Base-by-base conservation (phyloP, 2,113 vertebrate genomes). In the Oxyura jamaicensis region DNA sequence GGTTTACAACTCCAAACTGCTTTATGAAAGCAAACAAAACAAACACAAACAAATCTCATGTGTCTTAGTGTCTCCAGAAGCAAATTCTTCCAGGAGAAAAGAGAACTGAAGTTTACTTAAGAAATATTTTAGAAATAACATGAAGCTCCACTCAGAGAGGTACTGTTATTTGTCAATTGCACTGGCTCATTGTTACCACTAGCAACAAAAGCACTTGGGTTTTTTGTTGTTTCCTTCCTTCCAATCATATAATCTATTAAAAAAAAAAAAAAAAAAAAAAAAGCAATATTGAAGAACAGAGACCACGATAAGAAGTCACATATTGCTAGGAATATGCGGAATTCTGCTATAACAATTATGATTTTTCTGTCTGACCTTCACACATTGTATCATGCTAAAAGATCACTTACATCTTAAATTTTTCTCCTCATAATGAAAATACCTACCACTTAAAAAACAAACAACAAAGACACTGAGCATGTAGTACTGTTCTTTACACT, bases 11-110 rank as follows among this genome's bases (percentile, higher is more conserved):
- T 96, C 52, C 83, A 95, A 84, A 97, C 91, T 89, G 85, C 94
- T 97, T 74, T 94, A 79, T 35, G 36, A 86, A 94, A 97, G 86
- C 59, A 95, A 97, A 93, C 4, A 53, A 95, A 95, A 93, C 80
- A 97, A 96, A 96, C 41, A 95, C 91, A 97, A 98, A 96, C 96
- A 95, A 93, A 88, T n/a, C 78, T 69, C 76, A 67, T 8, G 8
- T 63, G 79, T 91, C 46, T 28, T 69, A 35, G 14, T 73, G 82
- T 78, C 91, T 95, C 63, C 67, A 92, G 68, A 72, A 55, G 28
- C 46, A 93, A 63, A 94, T 72, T 82, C 92, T 95, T 86, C 59
- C 71, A 91, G 83, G 69, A 84, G 17, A 94, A 58, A 91, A 80
- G 11, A 91, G 79, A 94, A 26, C 41, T 81, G 86, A 87, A 69